Evolutionary conservation across 2,888 invertebrate genomes (phyloP), one percentile per base, ranked within the genome.

Genomic region (Chymomyza amoena): DNA sequence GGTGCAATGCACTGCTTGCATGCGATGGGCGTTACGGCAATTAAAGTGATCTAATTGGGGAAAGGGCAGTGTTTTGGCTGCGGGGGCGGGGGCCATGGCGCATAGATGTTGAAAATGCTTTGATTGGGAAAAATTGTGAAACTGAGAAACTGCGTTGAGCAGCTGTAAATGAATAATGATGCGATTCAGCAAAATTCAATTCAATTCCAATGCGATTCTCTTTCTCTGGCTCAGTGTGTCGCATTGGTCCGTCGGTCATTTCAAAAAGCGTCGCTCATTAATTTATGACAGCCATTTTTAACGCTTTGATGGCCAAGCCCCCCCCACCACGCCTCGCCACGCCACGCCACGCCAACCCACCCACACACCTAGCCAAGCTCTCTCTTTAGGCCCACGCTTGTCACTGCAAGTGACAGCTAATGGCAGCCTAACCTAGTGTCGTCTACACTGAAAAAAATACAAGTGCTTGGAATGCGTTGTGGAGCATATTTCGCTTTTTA

Each of bases 231-330:
- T 1, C n/a, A 5, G 28, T 16, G 7, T 32, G n/a, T 32, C 62
- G 7, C 36, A 28, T 16, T 54, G 18, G 79, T n/a, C n/a, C n/a
- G n/a, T 78, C 36, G 18, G 79, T 77, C 81, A 87, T 76, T 83
- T 74, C 71, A 75, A 78, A 72, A 72, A 66, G 68, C 68, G 68
- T 76, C 85, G 73, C 88, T 87, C 87, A 86, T 88, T 89, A 88
- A 89, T 89, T 89, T 90, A 90, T 90, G 87, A 80, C 81, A 82
- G 82, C 79, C 77, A 87, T 87, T 88, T 88, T 84, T 84, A 88
- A 85, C 80, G 87, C 88, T 88, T 86, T 81, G 80, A 78, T 87
- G 80, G 75, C 73, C 80, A 59, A 18, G n/a, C n/a, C n/a, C 36
- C 54, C 51, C 59, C 32, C 32, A 9, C 32, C n/a, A n/a, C n/a